Percentiles rank a stretch among this genome's conserved stretches.
Evolutionary conservation across 2,797 vertebrate genomes (phyloP).

Genomic region (Staurois parvus): DNA sequence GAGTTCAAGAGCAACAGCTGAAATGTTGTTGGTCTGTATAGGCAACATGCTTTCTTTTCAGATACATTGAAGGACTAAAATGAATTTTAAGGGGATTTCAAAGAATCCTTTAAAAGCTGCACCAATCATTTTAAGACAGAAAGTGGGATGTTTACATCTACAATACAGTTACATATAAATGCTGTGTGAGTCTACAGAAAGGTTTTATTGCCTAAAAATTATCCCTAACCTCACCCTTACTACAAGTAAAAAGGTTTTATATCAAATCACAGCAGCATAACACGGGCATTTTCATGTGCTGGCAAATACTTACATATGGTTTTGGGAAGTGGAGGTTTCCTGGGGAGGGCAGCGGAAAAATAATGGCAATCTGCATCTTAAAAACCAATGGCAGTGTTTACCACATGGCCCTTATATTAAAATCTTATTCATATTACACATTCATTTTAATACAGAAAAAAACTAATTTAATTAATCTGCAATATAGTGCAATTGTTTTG

Average conservation of each 20-base stretch:
- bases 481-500: slow-evolving; percentile 81
- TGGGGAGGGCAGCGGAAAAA: slow-evolving; percentile 33
- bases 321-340: slow-evolving; percentile 26
- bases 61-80: too few relatives aligned
- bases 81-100: too few relatives aligned
- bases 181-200: slow-evolving; percentile 60
- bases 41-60: too few relatives aligned
- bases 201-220: slow-evolving; percentile 80
- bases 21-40: not conserved
- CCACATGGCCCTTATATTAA: slow-evolving; percentile 64
- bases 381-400: slow-evolving; percentile 69
- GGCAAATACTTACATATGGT: slow-evolving; percentile 57
- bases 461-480: slow-evolving; percentile 72
- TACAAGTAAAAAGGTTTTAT: slow-evolving; percentile 79
- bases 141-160: slow-evolving; percentile 19
- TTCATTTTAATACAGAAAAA: slow-evolving; percentile 74
- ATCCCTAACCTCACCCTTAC: slow-evolving; percentile 62
- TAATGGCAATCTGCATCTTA: slow-evolving; percentile 58
- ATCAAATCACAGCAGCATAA: slow-evolving; percentile 84
- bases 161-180: slow-evolving; percentile 3
- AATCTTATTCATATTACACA: slow-evolving; percentile 71
- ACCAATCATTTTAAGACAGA: slow-evolving; percentile 21
- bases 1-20: not conserved
- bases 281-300: slow-evolving; percentile 73
- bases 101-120: slow-evolving; percentile 12